Base-by-base conservation (phyloP, 2,113 vertebrate species). In the Microcebus griseorufus region DNA sequence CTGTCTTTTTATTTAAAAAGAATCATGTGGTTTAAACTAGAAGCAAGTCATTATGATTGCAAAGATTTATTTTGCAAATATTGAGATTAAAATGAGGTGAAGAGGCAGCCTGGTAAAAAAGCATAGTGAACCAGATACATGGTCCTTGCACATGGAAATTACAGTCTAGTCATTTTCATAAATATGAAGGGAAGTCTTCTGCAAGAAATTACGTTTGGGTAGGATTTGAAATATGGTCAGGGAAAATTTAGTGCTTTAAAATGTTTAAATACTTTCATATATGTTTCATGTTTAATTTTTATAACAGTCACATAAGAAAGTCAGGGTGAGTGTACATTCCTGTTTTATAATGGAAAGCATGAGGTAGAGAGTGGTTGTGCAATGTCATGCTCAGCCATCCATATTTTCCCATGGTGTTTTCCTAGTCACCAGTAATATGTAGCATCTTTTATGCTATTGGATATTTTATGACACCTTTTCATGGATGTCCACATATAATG, bases 1-100 rank as follows among this genome's bases (percentile, higher is more conserved):
- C 27, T 5, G 5, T 62, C 32, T 69, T 90, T 90, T 72, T 90
- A 86, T 92, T 90, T 96, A 42, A 67, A 87, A 93, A 62, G 22
- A 90, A 83, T 60, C 53, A 39, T 34, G 16, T 78, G 23, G 78
- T 51, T 93, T 93, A 70, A 70, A 90, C 18, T 34, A 58, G 62
- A 87, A 76, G 23, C 9, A 78, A 72, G 18, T 79, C 27, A 23
- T 65, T 42, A 62, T 4, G 7, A 76, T 76, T n/a, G 14, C 32
- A 86, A 72, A 72, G 22, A 14, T 79, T 91, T 91, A 60, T 75
- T 81, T 88, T 93, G 14, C 20, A 70, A 34, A 76, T 72, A 78
- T 53, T 83, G 42, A 65, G 34, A 55, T 69, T 76, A 79, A 88
- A 76, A 34, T 75, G 65, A 90, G 17, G 17, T 93, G 29, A 82